phyloP scores from a whole-genome alignment of 2,797 vertebrate species.

The Micrastur ruficollis region DNA sequence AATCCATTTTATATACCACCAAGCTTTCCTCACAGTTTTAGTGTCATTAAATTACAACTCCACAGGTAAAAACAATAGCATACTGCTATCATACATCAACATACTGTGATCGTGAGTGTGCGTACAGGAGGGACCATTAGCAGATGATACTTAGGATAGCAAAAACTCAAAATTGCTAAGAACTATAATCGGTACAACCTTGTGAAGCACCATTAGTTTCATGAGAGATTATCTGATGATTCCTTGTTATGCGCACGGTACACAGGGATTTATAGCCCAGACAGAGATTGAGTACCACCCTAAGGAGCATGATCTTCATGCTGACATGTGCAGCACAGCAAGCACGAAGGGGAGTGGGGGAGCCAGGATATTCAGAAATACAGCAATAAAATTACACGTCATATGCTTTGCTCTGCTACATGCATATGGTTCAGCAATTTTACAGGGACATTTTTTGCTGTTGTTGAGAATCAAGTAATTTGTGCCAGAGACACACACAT shows the following conservation, averaged over 20 bases:
- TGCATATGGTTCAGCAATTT: not conserved
- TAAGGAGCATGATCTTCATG: not conserved
- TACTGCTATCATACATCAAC: too few relatives aligned
- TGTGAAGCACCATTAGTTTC: not conserved
- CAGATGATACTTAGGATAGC: not conserved
- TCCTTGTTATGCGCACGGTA: not conserved
- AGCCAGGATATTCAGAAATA: not conserved
- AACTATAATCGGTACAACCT: not conserved
- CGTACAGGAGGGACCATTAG: not conserved
- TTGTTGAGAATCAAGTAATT: not conserved
- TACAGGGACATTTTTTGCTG: not conserved
- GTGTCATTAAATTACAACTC: not conserved
- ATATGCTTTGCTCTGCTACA: not conserved
- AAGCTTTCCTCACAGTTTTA: not conserved
- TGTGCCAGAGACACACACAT: not conserved
- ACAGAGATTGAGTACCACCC: not conserved
- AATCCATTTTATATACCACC: not conserved
- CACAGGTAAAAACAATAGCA: not conserved
- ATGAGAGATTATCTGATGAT: not conserved
- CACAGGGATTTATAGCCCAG: not conserved
- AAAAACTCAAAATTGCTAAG: not conserved
- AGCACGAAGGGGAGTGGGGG: not conserved
- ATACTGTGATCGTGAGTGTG: accelerated
- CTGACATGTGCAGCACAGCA: not conserved
- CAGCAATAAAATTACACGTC: not conserved